Base-by-base conservation (phyloP, 64 coral and sea anemone genomes). In the Acropora tenuis region DNA sequence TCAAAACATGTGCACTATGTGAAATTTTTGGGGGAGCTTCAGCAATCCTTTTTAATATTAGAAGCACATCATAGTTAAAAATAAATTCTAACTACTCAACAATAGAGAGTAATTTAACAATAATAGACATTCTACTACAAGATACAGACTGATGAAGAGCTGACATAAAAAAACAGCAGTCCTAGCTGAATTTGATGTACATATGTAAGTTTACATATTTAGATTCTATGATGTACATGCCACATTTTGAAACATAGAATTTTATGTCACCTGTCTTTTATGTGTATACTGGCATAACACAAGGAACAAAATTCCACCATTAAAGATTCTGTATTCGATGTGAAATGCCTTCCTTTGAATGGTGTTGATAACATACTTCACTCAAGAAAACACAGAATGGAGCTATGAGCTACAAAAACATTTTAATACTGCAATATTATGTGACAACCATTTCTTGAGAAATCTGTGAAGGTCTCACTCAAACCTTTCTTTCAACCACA, bases 391-490 rank as follows among this genome's bases (percentile, higher is more conserved):
- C 78, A 93, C 40, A 30, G 30, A 86, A 20, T 61, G 50, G 41
- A 78, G 86, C 68, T 78, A 87, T 59, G 58, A 20, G 79, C 85
- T 88, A 53, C 83, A 66, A 94, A 90, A 87, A 77, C 44, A 94
- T 89, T 83, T 87, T 89, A 89, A 89, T 94, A 89, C 89, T 30
- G 30, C 30, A 30, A 94, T 52, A 66, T 83, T 89, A 50, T 61
- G 88, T 75, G 79, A 84, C 41, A 48, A 84, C 49, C 63, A 74
- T 89, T 90, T 94, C 72, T 73, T 76, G 8, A 94, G 76, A 94
- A 71, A 82, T 82, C 55, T 82, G 40, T 55, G 8, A 49, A 71
- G 18, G 16, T 71, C 71, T 30, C 45, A 69, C 18, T 42, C 63
- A 69, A n/a, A 66, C 44, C 16, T 11, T 85, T 30, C 65, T 71